A percentile compares a stretch with the other conserved stretches of the same genome.
Evolutionary conservation across 2,113 vertebrate genomes (phyloP).

Genomic region (Colaptes auratus): DNA sequence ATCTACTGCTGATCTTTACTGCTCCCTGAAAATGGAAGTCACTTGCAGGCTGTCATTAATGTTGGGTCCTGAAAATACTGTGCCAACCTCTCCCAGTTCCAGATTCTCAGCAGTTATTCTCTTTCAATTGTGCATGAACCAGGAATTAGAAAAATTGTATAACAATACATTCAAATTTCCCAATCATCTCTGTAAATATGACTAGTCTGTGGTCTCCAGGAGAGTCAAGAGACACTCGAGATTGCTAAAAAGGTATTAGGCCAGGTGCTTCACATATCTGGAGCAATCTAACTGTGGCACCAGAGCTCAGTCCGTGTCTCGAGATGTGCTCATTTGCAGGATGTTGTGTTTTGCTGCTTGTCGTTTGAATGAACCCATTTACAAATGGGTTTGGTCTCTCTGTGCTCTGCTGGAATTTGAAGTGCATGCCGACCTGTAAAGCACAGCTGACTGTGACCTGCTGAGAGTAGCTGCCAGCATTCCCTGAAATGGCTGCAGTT

Average conservation of each 20-base stretch:
- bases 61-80: background rate
- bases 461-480: background rate
- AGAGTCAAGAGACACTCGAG: conserved; percentile 27
- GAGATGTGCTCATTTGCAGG: conserved; percentile 9
- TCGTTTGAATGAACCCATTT: background rate
- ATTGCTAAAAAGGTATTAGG: background rate
- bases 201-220: conserved; percentile 39
- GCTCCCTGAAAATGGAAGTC: conserved; percentile 1
- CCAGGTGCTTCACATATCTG: background rate
- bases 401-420: background rate
- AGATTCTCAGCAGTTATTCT: conserved; percentile 17
- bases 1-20: background rate
- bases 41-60: conserved; percentile 23
- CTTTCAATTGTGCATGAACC: background rate
- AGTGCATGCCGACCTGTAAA: background rate
- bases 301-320: background rate
- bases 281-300: background rate
- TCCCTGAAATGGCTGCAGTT: background rate
- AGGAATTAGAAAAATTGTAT: background rate
- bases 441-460: background rate
- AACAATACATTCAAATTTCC: conserved; percentile 27
- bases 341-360: conserved; percentile 10
- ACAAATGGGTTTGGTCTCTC: background rate
- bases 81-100: background rate
- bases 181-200: background rate